Evolutionary conservation across 2,113 vertebrate species (phyloP).

Genomic region (Chitala chitala): DNA sequence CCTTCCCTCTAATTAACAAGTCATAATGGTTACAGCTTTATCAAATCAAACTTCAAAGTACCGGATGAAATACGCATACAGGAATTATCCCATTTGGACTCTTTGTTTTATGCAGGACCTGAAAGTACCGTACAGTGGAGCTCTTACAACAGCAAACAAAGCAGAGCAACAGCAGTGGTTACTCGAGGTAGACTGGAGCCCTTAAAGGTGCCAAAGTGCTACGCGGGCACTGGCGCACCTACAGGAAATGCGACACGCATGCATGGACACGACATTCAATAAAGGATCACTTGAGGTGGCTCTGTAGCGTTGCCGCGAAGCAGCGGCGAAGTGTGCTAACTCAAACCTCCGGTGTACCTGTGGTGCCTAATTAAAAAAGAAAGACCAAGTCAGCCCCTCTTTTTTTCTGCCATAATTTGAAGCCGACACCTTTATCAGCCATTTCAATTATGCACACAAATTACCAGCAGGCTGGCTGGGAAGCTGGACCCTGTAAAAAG

Average conservation of each 20-base stretch:
- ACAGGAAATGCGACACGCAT: background rate
- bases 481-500: too few species aligned
- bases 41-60: too few species aligned
- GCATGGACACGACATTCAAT: background rate
- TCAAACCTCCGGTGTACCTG: background rate
- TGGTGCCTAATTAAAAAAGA: background rate
- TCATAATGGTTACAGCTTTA: too few species aligned
- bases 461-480: too few species aligned
- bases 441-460: background rate
- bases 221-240: background rate
- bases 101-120: too few species aligned
- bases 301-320: background rate
- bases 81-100: too few species aligned
- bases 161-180: too few species aligned
- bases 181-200: background rate
- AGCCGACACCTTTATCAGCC: background rate
- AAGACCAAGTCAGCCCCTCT: constrained; percentile 7
- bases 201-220: background rate
- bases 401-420: background rate
- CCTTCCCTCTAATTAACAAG: too few species aligned
- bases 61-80: too few species aligned
- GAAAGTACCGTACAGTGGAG: too few species aligned
- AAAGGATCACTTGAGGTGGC: background rate
- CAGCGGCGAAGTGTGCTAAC: too few species aligned
- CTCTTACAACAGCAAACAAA: too few species aligned